A percentile compares a stretch with the other conserved stretches of the same genome.
Evolutionary conservation across 2,113 vertebrate genomes (phyloP).

Genomic region (Hippocampus guttulatus): DNA sequence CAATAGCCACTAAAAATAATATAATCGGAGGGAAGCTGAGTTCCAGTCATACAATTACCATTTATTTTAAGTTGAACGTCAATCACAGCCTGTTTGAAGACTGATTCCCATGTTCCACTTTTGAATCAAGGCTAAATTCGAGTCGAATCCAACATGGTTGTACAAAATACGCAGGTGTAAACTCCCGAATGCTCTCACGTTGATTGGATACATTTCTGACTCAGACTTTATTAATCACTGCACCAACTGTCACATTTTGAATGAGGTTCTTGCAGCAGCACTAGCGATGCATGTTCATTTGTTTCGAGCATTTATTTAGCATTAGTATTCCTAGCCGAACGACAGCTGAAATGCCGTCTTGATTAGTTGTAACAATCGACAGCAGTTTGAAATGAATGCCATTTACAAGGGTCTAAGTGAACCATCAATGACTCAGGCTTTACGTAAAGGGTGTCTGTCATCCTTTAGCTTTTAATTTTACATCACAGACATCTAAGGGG

Average conservation of each 20-base stretch:
- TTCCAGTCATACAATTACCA: background rate
- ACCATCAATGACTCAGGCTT: too few species aligned
- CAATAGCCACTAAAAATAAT: slow-evolving; percentile 10
- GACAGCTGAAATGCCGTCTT: background rate
- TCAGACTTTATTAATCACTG: background rate
- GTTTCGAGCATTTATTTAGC: background rate
- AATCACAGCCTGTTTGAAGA: background rate
- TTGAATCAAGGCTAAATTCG: background rate
- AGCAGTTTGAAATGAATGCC: background rate
- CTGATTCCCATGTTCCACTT: background rate
- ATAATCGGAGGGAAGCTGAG: background rate
- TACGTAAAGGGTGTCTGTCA: too few species aligned
- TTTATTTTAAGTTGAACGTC: background rate
- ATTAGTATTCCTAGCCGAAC: background rate
- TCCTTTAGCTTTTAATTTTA: too few species aligned
- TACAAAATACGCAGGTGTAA: background rate
- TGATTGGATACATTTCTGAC: background rate
- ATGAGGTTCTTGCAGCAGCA: background rate
- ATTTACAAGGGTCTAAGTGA: background rate
- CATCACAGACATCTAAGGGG: too few species aligned
- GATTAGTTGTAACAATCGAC: background rate
- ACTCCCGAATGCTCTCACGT: background rate
- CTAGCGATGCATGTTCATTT: background rate
- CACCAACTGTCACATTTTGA: background rate
- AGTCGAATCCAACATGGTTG: background rate